These are phyloP conservation scores for Garrulus glandarius DNA, from an alignment of 2,797 vertebrate genomes.

Conservation along the genomic window DNA sequence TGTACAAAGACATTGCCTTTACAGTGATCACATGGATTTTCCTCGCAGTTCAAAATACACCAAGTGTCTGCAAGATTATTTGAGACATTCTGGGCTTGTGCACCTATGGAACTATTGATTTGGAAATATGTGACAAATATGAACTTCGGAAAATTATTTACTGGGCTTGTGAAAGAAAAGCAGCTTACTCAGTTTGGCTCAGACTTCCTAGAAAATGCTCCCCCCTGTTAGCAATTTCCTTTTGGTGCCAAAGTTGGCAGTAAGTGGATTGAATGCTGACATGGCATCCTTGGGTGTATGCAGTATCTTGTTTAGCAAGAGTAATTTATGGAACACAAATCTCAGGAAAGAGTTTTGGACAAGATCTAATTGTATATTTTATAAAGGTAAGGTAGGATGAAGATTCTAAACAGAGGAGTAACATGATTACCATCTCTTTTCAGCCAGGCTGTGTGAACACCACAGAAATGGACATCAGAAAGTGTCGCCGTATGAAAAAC, in stretches of 20 bases:
- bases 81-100: not conserved
- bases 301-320: not conserved
- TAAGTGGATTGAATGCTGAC: not conserved
- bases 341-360: not conserved
- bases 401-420: not conserved
- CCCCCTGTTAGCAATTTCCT: not conserved
- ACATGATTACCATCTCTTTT: slow-evolving; percentile 9
- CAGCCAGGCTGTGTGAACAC: slow-evolving; percentile 97
- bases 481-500: slow-evolving; percentile 94
- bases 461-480: slow-evolving; percentile 98
- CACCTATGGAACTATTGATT: not conserved
- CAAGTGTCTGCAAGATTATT: not conserved
- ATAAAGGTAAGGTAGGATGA: not conserved
- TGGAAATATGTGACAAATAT: not conserved
- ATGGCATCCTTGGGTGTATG: not conserved
- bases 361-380: not conserved
- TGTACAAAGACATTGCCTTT: not conserved
- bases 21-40: not conserved
- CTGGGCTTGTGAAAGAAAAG: not conserved
- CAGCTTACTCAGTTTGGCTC: not conserved
- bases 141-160: not conserved
- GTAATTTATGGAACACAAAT: not conserved
- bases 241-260: not conserved
- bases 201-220: not conserved
- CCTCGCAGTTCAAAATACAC: not conserved